Conservation (phyloP, 2,888 invertebrate species). For the Oscheius onirici region DNA sequence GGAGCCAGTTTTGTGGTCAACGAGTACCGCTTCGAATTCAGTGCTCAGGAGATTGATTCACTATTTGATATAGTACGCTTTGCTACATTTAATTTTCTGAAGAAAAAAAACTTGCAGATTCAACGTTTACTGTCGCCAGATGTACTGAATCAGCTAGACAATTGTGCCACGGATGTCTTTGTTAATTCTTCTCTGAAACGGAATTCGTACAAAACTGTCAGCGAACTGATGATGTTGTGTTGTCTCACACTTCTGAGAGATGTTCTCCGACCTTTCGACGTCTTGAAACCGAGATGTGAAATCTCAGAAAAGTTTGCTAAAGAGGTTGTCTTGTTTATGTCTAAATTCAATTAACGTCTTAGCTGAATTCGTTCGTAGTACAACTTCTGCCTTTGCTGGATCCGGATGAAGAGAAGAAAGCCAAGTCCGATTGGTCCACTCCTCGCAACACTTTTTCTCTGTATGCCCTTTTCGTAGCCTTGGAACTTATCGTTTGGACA, state of each 20-base stretch:
- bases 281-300: conserved; percentile 37
- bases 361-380: conserved; percentile 34
- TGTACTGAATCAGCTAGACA: conserved; percentile 50
- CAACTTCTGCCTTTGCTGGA: conserved; percentile 21
- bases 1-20: conserved; percentile 23
- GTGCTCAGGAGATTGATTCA: conserved; percentile 14
- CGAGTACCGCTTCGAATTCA: conserved; percentile 2
- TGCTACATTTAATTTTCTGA: neutral
- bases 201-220: conserved; percentile 92
- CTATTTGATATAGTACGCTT: conserved; percentile 24
- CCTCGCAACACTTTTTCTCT: conserved; percentile 4
- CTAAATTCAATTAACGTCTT: neutral
- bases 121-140: conserved; percentile 51
- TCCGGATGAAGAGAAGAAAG: conserved; percentile 20
- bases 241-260: conserved; percentile 91
- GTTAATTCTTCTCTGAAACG: conserved; percentile 75
- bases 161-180: conserved; percentile 47
- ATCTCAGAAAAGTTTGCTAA: conserved; percentile 61
- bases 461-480: conserved; percentile 76
- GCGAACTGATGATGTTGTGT: conserved; percentile 91
- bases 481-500: conserved; percentile 96
- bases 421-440: conserved; percentile 25
- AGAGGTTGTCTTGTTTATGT: conserved; percentile 40
- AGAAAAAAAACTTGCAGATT: conserved; percentile 35
- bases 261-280: conserved; percentile 74